Evolutionary conservation across 2,888 invertebrate genomes (phyloP), one percentile per base, ranked within the genome.

Genomic region (Chironomus tentans): DNA sequence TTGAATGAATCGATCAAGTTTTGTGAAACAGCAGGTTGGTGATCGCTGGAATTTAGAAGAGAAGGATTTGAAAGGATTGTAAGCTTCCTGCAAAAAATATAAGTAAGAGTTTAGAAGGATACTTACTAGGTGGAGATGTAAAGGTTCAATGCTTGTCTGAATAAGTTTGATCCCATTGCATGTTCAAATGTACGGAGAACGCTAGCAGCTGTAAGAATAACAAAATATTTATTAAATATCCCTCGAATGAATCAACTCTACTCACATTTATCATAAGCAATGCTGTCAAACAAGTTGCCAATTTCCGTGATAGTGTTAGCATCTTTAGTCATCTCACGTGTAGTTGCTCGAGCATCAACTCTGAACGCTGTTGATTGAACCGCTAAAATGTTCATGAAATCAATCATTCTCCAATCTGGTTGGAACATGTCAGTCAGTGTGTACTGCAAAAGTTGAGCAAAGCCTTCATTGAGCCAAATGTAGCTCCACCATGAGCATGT

Each of bases 381-480:
- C 0, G 21, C 47, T n/a, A 28, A 24, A 7, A 75, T 56, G 5
- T 68, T 68, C 10, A 75, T 48, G 22, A 38, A 48, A 46, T 75
- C 74, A n/a, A 46, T n/a, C 15, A 75, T 48, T 22, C 74, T 4
- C 47, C 65, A 47, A 1, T 75, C 68, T 10, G 74, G 74, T 12
- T 22, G 24, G 22, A 65, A 18, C 21, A 24, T 21, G n/a, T 65
- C 65, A 3, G 24, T 65, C 13, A 65, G 10, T 21, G 65, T 65
- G 65, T 65, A 65, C 21, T 24, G 65, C 18, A 65, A 65, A 21
- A 24, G 21, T 21, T 24, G 65, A 4, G 21, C 76, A 38, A 76
- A 76, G 4, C 76, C 76, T 69, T 76, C 76, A 56, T 48, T 74
- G 2, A 74, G 65, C 65, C 74, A 73, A 50, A 62, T 62, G 18